Evolutionary conservation across 2,888 invertebrate genomes (phyloP).

Genomic region (Polylopha cassiicola): DNA sequence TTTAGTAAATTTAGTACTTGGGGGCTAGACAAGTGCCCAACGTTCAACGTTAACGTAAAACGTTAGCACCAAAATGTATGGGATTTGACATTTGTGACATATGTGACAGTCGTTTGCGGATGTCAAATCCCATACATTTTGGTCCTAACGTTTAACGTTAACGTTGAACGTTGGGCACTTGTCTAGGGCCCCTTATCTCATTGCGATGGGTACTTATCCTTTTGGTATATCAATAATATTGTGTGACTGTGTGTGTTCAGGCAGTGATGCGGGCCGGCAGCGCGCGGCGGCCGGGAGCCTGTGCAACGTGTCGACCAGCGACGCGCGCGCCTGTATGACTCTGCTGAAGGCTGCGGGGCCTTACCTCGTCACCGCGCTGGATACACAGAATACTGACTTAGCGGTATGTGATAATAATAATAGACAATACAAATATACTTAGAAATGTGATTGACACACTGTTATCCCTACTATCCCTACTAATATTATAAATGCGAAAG

Average conservation of each 20-base stretch:
- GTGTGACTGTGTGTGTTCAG: constrained; percentile 34
- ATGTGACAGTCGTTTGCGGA: no score
- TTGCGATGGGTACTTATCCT: background rate
- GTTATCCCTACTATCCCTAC: no score
- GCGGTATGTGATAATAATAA: constrained; percentile 39
- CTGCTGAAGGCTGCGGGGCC: constrained; percentile 66
- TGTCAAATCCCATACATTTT: no score
- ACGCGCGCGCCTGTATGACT: constrained; percentile 50
- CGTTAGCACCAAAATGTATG: no score
- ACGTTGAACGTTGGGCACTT: no score
- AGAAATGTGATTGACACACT: background rate
- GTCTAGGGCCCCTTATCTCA: no score
- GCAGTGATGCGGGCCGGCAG: constrained; percentile 65
- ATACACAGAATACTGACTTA: constrained; percentile 42
- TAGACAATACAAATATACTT: background rate
- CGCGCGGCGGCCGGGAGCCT: constrained; percentile 70
- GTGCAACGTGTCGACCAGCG: constrained; percentile 75
- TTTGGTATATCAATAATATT: background rate
- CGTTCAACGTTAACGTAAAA: no score
- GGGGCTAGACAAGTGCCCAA: no score
- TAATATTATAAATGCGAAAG: no score
- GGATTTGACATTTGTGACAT: no score
- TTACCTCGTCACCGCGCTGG: constrained; percentile 60
- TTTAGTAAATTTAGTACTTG: background rate
- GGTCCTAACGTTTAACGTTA: no score